A percentile compares a stretch with the other conserved stretches of the same genome.
Evolutionary conservation across 2,113 vertebrate species (phyloP).

Genomic region (Megaceryle torquata): DNA sequence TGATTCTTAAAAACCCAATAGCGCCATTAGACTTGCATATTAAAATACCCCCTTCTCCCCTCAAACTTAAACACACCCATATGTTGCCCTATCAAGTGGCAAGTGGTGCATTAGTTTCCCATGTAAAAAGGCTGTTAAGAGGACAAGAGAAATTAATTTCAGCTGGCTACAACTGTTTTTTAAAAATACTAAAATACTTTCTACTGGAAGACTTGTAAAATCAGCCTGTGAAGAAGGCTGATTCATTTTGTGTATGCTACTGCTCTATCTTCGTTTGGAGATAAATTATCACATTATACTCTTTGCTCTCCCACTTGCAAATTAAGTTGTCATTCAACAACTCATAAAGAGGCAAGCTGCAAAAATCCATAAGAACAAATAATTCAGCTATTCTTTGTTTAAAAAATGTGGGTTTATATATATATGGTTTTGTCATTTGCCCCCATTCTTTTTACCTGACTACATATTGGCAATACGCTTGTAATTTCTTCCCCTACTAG

Average conservation of each 20-base stretch:
- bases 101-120: slow-evolving; percentile 18
- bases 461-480: not conserved
- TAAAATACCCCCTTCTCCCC: slow-evolving; percentile 1
- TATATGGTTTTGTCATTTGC: not conserved
- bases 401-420: not conserved
- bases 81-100: slow-evolving; percentile 20
- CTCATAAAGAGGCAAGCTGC: not conserved
- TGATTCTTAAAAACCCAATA: slow-evolving; percentile 59
- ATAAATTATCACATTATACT: slow-evolving; percentile 26
- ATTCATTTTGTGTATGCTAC: slow-evolving; percentile 1
- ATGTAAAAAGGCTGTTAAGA: slow-evolving; percentile 50
- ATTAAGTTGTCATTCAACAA: slow-evolving; percentile 57
- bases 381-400: not conserved
- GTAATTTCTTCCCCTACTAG: not conserved
- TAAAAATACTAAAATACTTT: not conserved
- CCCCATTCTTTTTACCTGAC: not conserved
- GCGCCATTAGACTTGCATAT: slow-evolving; percentile 56
- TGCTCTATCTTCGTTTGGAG: slow-evolving; percentile 5
- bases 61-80: not conserved
- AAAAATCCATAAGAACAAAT: slow-evolving; percentile 12
- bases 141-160: slow-evolving; percentile 1
- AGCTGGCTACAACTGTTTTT: not conserved
- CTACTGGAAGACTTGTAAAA: not conserved
- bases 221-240: not conserved
- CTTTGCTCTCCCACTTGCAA: slow-evolving; percentile 40